A percentile compares a stretch with the other conserved stretches of the same genome.
Conservation (phyloP, 2,113 vertebrate species). For the Triplophysa tibetana region DNA sequence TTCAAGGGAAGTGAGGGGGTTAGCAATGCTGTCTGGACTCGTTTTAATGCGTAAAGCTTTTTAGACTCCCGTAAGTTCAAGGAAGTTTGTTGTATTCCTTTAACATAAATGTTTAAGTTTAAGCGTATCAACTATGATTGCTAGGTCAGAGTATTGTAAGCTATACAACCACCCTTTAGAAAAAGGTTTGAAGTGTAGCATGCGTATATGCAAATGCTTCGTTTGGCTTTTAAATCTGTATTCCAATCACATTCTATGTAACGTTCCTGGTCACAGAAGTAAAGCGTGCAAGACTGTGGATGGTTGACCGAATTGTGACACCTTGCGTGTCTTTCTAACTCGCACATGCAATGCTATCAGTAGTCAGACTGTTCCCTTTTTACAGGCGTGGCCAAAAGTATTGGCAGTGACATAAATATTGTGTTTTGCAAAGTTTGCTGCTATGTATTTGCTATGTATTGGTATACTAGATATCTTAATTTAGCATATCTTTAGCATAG, state of each 20-base stretch:
- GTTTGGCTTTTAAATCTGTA: not conserved
- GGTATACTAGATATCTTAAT: too few species aligned
- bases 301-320: not conserved
- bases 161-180: not conserved
- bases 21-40: not conserved
- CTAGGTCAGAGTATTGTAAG: not conserved
- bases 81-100: not conserved
- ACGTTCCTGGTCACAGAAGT: not conserved
- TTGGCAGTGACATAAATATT: too few species aligned
- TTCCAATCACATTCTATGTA: constrained; percentile 1
- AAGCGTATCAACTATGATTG: not conserved
- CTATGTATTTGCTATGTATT: too few species aligned
- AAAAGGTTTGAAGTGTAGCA: too few species aligned
- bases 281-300: not conserved
- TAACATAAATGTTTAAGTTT: not conserved
- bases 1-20: not conserved
- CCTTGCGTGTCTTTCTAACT: not conserved
- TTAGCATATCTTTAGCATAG: too few species aligned
- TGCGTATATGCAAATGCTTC: not conserved
- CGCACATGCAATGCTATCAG: not conserved
- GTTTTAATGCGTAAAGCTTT: not conserved
- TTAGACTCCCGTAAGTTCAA: not conserved
- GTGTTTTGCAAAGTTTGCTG: too few species aligned
- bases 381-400: too few species aligned
- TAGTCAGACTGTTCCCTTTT: not conserved